Conservation (phyloP, 2,797 vertebrate genomes). For the Hippocampus kuda region DNA sequence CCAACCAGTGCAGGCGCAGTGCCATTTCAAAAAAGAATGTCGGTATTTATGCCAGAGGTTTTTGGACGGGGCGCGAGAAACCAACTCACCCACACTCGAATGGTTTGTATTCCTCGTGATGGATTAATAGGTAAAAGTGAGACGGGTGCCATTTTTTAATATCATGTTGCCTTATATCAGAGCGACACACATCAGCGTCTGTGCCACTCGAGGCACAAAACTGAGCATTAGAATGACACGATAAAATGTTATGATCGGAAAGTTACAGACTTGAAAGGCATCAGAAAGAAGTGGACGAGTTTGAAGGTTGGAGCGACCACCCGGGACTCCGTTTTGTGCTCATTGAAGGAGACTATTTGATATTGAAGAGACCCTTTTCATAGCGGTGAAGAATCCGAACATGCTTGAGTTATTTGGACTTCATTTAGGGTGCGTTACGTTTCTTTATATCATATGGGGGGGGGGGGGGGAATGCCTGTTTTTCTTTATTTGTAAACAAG, state of each 20-base stretch:
- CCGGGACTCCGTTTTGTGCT: constrained; percentile 52
- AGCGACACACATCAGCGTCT: constrained; percentile 45
- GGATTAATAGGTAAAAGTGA: constrained; percentile 42
- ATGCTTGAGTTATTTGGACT: constrained; percentile 62
- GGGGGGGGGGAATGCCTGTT: constrained; percentile 63
- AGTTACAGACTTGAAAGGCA: constrained; percentile 45
- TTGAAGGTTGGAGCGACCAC: constrained; percentile 47
- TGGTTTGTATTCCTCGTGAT: constrained; percentile 36
- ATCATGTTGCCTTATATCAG: constrained; percentile 66
- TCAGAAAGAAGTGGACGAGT: constrained; percentile 48
- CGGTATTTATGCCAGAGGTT: constrained; percentile 34
- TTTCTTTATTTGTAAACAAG: constrained; percentile 67
- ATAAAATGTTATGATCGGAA: constrained; percentile 46
- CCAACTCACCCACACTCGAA: constrained; percentile 17
- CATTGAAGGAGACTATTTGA: constrained; percentile 50
- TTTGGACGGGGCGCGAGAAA: constrained; percentile 19
- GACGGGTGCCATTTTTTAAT: constrained; percentile 65
- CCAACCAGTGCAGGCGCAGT: constrained; percentile 46
- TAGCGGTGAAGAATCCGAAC: constrained; percentile 57
- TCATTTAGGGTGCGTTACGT: constrained; percentile 61
- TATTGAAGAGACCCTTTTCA: constrained; percentile 52
- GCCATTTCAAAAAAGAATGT: constrained; percentile 51
- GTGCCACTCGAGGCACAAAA: constrained; percentile 44
- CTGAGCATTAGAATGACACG: constrained; percentile 35
- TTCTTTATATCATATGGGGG: constrained; percentile 65